Evolutionary conservation across 2,797 vertebrate species (phyloP), one percentile per base, ranked within the genome.

Genomic region (Ctenopoma multispine): DNA sequence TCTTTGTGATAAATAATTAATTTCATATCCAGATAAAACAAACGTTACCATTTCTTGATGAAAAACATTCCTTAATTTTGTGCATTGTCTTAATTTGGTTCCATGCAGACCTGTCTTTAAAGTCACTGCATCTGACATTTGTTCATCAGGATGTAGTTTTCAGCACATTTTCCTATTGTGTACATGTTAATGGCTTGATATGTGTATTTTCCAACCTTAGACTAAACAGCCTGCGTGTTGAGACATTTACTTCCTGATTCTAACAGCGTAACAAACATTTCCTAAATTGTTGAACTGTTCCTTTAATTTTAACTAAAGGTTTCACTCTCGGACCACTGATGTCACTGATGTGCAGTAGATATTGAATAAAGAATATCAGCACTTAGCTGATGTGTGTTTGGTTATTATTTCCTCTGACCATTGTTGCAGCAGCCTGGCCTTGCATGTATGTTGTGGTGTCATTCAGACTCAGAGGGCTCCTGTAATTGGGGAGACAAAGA

Each of bases 401-500:
- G 1, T 49, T 34, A 29, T 63, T 21, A n/a, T 63, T 2, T 69
- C n/a, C 44, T 63, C 7, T 77, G 64, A 56, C 43, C 65, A 48
- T 11, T 3, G 65, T 4, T 41, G 4, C 59, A 58, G 71, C 66
- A 72, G 76, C 64, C 77, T 34, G 74, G 20, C 49, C 14, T 23
- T 11, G 68, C 64, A 68, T 12, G 60, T 20, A 3, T 4, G 64
- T 14, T 1, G 17, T 60, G 73, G 61, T 63, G 51, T 67, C 72
- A 48, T 72, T 81, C 69, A 66, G 67, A 53, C 77, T 75, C 72
- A 21, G 48, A 56, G 77, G 41, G 61, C 53, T 73, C 36, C 77
- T 64, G 74, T 83, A 83, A 88, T 77, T 82, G 81, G 31, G 51
- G 63, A 89, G 81, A 89, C 83, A 85, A 83, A 90, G 80, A 72